Base-by-base conservation (phyloP, 2,888 invertebrate species). In the Orthosia cruda region DNA sequence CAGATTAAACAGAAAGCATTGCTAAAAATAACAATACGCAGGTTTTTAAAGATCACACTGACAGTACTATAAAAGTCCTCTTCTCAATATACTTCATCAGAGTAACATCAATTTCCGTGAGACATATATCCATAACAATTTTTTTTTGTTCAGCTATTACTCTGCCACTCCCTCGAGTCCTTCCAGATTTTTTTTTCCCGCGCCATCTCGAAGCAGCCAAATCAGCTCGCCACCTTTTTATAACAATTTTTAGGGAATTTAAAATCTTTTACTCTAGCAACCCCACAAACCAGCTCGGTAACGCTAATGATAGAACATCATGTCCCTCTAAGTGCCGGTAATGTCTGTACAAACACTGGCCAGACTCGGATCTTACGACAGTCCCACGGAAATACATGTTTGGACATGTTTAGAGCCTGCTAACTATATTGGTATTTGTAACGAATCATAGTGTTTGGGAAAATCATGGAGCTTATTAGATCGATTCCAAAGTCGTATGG, bases 301-400 rank as follows among this genome's bases (percentile, higher is more conserved):
- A 66, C 83, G 91, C 92, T 93, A 93, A 93, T 89, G 90, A 92
- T 91, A 77, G 87, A 85, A 83, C 93, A 93, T 93, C 92, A 93
- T 92, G 90, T 86, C 75, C 71, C 80, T 89, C 93, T 93, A 93
- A 93, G 90, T 91, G 90, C 82, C 71, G 68, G 87, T 92, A 93
- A 93, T 93, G 92, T 87, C 81, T 86, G 85, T 75, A 87, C 92
- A 94, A 94, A 94, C 88, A 92, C 52, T 84, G 75, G 76, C 80
- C 82, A 78, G 86, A 86, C 82, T 80, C 81, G 82, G 74, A 81
- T 76, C 78, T 88, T 89, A 89, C 89, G 91, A 91, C 90, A 89
- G 93, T 94, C 94, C 91, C 94, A 94, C 94, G 94, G 94, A 94
- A 93, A 88, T 88, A 79, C 88, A 86, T 93, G 91, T 94, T 93